Evolutionary conservation across 2,113 vertebrate species (phyloP).

Genomic region (Gyps fulvus): DNA sequence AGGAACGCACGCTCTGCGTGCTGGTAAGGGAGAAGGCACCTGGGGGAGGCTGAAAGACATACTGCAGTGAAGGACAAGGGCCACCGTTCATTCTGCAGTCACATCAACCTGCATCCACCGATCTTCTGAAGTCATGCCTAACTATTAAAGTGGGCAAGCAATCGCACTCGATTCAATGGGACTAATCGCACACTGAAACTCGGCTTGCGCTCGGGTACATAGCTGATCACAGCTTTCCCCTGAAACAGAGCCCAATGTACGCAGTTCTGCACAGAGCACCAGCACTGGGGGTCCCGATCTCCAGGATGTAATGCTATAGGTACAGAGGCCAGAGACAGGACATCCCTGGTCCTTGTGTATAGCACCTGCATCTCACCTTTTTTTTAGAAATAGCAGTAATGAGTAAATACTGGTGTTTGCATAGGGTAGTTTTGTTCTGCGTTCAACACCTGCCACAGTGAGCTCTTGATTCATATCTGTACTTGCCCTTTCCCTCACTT

Average conservation of each 20-base stretch:
- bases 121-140: not conserved
- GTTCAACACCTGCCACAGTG: not conserved
- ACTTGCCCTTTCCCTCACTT: not conserved
- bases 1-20: accelerated
- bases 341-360: not conserved
- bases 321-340: not conserved
- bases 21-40: not conserved
- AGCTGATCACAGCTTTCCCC: not conserved
- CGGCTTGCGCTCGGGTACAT: not conserved
- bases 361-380: not conserved
- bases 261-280: not conserved
- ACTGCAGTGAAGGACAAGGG: not conserved
- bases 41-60: not conserved
- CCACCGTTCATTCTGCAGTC: not conserved
- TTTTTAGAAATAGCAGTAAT: not conserved
- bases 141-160: not conserved
- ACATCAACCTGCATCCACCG: not conserved
- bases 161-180: not conserved
- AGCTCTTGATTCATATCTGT: not conserved
- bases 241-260: not conserved
- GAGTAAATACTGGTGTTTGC: not conserved
- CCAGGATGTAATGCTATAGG: not conserved
- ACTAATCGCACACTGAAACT: not conserved
- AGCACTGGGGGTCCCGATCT: accelerated
- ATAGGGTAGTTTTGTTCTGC: not conserved